Conservation (phyloP, 23 tunicate species). For the Phallusia fumigata region DNA sequence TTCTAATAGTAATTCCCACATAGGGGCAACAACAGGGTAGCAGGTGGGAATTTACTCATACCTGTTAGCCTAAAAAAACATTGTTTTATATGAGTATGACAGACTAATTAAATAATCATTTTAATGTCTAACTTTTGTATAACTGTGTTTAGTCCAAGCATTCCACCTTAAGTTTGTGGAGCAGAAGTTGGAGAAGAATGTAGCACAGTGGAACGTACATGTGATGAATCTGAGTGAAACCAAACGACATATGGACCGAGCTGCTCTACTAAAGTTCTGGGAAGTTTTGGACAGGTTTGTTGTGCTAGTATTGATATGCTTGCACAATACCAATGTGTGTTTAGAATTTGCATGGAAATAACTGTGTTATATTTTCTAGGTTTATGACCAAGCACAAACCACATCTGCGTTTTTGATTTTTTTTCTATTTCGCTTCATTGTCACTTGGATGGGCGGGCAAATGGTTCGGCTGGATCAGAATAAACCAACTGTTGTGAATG, state of each 20-base stretch:
- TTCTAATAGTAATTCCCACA: too few species aligned
- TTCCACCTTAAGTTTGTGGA: conserved; percentile 89
- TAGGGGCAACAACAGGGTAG: too few species aligned
- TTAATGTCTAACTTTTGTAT: not conserved
- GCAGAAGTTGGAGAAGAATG: conserved; percentile 76
- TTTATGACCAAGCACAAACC: not conserved
- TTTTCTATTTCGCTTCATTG: not conserved
- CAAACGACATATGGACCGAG: conserved; percentile 93
- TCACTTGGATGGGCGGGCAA: too few species aligned
- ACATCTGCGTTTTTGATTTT: conserved; percentile 6
- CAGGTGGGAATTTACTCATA: too few species aligned
- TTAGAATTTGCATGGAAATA: too few species aligned
- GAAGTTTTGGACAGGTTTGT: conserved; percentile 78
- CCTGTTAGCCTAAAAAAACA: too few species aligned
- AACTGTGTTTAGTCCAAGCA: conserved; percentile 61
- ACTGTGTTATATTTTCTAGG: not conserved
- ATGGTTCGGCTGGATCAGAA: too few species aligned
- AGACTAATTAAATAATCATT: too few species aligned
- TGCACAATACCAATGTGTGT: too few species aligned
- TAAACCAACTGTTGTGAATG: too few species aligned
- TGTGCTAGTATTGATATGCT: too few species aligned
- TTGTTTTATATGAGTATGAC: too few species aligned
- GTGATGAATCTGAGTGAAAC: conserved; percentile 77
- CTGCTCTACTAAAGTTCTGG: conserved; percentile 87
- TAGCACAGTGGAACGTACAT: conserved; percentile 89